Conservation (phyloP, 2,888 invertebrate genomes). For the Eupithecia inturbata region DNA sequence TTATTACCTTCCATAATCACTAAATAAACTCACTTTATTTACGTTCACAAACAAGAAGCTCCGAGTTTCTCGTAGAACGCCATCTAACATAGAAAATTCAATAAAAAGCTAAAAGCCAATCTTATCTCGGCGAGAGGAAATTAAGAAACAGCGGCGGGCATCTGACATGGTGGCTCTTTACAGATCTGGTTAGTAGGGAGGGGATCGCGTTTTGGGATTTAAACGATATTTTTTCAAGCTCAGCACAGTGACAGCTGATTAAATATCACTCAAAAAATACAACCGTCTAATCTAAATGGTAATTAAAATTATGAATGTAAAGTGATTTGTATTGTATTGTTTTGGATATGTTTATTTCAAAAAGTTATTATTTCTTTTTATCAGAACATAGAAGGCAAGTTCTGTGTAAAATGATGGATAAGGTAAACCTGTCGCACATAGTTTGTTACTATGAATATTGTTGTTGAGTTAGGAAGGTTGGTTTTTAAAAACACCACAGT, state of each 20-base stretch:
- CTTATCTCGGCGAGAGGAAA: constrained; percentile 82
- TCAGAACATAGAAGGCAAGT: background rate
- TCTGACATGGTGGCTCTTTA: constrained; percentile 81
- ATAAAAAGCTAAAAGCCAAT: constrained; percentile 85
- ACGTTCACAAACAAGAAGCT: constrained; percentile 34
- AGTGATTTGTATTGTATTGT: no score
- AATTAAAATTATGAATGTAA: no score
- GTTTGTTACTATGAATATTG: constrained; percentile 1
- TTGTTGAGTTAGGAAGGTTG: background rate
- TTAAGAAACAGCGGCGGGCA: constrained; percentile 84
- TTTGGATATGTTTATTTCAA: no score
- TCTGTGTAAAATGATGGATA: background rate
- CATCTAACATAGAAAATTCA: constrained; percentile 81
- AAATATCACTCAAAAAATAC: background rate
- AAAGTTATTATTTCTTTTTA: background rate
- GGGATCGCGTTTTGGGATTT: constrained; percentile 39
- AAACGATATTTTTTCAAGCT: constrained; percentile 9
- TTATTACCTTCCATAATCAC: constrained; percentile 11
- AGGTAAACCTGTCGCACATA: background rate
- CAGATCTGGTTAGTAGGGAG: constrained; percentile 72
- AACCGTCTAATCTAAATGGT: no score
- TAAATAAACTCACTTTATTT: constrained; percentile 27
- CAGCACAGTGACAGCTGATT: background rate
- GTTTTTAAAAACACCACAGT: background rate
- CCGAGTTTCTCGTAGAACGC: constrained; percentile 71